A percentile compares a stretch with the other conserved stretches of the same genome.
Conservation (phyloP, 2,113 vertebrate genomes). For the Syrrhaptes paradoxus region DNA sequence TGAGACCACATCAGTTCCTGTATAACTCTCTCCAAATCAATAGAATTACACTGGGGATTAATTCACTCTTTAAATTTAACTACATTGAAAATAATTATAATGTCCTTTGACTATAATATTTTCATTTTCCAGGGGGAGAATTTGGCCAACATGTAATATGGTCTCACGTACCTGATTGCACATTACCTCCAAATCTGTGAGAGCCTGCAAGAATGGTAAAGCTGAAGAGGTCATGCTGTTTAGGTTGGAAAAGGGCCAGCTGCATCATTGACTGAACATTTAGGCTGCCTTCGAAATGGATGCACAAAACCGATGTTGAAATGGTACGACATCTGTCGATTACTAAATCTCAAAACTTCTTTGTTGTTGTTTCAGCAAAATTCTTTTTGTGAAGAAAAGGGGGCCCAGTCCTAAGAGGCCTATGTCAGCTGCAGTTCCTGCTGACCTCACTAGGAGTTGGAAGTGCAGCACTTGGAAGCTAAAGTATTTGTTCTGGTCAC, state of each 20-base stretch:
- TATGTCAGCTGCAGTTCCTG: neutral
- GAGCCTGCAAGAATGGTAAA: neutral
- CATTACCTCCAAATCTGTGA: slow-evolving; percentile 51
- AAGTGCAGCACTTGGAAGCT: neutral
- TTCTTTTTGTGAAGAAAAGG: neutral
- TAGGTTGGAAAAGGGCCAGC: slow-evolving; percentile 61
- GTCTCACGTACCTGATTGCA: slow-evolving; percentile 57
- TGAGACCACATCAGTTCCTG: neutral
- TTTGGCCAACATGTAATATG: slow-evolving; percentile 60
- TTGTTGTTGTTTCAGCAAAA: neutral
- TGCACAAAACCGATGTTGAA: neutral
- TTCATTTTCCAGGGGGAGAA: slow-evolving; percentile 69
- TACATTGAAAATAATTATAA: slow-evolving; percentile 58
- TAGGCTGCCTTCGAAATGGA: slow-evolving; percentile 25
- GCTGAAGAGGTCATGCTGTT: slow-evolving; percentile 28
- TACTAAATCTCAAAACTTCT: neutral
- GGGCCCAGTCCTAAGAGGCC: neutral
- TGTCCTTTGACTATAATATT: slow-evolving; percentile 44
- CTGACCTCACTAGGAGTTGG: neutral
- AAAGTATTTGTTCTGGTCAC: neutral
- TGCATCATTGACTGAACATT: slow-evolving; percentile 49
- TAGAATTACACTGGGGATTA: slow-evolving; percentile 35
- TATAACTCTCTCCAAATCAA: neutral
- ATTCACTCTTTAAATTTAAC: slow-evolving; percentile 67
- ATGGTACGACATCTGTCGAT: neutral